A percentile compares a stretch with the other conserved stretches of the same genome.
These are phyloP conservation scores for Hiodon alosoides DNA, from an alignment of 2,113 vertebrate genomes.

Conservation along the genomic window DNA sequence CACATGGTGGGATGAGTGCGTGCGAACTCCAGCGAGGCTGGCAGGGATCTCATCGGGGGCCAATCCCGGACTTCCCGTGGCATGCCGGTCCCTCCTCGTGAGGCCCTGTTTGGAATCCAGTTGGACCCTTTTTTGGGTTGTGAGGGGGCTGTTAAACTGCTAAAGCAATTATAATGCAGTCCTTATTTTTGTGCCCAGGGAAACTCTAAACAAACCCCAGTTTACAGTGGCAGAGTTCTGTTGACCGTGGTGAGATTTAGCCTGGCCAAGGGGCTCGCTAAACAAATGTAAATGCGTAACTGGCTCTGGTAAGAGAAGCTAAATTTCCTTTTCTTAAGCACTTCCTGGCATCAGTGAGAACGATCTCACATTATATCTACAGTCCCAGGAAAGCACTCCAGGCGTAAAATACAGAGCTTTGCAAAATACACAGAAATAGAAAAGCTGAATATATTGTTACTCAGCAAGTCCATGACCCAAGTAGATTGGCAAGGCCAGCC, in stretches of 20 bases:
- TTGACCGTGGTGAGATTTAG: constrained; percentile 17
- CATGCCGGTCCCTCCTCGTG: too few relatives aligned
- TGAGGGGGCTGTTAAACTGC: constrained; percentile 42
- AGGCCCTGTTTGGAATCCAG: too few relatives aligned
- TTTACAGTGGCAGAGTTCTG: constrained; percentile 29
- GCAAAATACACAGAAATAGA: background rate
- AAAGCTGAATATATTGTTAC: too few relatives aligned
- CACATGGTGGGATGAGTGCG: constrained; percentile 24
- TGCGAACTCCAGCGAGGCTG: constrained; percentile 2
- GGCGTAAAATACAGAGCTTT: background rate
- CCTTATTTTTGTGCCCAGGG: constrained; percentile 41
- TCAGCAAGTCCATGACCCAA: too few relatives aligned
- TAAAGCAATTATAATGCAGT: constrained; percentile 41
- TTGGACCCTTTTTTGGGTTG: too few relatives aligned
- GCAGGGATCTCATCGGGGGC: too few relatives aligned
- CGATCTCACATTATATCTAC: background rate
- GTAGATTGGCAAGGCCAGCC: too few relatives aligned
- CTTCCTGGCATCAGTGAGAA: background rate
- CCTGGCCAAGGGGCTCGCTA: constrained; percentile 23
- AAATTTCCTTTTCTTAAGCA: constrained; percentile 37
- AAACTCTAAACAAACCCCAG: constrained; percentile 34
- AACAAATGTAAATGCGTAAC: constrained; percentile 42
- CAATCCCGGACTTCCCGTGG: too few relatives aligned
- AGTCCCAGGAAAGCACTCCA: background rate
- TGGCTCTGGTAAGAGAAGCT: constrained; percentile 42